A percentile compares a stretch with the other conserved stretches of the same genome.
Evolutionary conservation across 2,797 vertebrate genomes (phyloP).

Genomic region (Neostethus bicornis): DNA sequence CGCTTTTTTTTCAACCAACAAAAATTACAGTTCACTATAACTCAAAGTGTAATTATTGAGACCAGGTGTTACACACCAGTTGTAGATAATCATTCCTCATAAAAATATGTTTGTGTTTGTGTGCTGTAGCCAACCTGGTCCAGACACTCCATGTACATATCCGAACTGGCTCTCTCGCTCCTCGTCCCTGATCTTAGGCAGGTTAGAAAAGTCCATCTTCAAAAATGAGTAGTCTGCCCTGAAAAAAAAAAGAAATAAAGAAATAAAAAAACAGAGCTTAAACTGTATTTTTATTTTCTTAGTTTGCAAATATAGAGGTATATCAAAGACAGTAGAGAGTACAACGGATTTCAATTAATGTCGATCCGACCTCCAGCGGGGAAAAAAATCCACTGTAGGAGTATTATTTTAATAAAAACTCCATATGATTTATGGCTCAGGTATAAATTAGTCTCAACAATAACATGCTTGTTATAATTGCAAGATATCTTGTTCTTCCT

Average conservation of each 20-base stretch:
- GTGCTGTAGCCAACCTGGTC: conserved; percentile 83
- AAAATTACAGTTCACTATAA: no score
- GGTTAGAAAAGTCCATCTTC: conserved; percentile 93
- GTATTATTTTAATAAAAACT: background rate
- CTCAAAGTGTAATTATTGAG: background rate
- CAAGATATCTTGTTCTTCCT: background rate
- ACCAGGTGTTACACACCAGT: background rate
- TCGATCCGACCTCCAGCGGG: background rate
- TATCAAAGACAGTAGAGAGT: background rate
- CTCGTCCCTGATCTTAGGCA: conserved; percentile 91
- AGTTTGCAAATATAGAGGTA: background rate
- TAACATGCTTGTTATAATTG: background rate
- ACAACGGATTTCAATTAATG: background rate
- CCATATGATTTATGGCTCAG: no score
- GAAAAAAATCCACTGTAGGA: background rate
- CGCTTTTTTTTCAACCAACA: no score
- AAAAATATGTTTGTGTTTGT: background rate
- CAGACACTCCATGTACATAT: conserved; percentile 93
- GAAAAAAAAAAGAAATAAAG: conserved; percentile 7
- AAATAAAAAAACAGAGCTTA: background rate
- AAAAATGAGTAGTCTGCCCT: conserved; percentile 43
- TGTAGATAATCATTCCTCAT: background rate
- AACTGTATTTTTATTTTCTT: background rate
- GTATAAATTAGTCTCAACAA: background rate
- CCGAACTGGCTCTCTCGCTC: conserved; percentile 90